Percentiles rank a stretch among this genome's conserved stretches.
Conservation (phyloP, 2,888 invertebrate species). For the Sipunculus nudus region DNA sequence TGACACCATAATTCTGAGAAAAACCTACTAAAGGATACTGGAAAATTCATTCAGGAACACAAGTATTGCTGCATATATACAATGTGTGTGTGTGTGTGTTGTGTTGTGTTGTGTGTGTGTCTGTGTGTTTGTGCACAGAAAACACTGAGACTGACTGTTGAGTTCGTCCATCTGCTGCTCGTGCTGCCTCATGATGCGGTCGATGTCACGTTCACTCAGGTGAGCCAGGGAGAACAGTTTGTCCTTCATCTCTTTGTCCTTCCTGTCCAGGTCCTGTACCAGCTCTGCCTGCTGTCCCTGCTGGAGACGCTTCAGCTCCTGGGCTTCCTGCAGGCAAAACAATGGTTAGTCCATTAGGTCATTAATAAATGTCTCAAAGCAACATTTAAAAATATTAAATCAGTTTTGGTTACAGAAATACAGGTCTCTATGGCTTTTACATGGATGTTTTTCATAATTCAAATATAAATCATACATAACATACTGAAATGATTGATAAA, state of each 20-base stretch:
- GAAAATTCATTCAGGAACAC: no score
- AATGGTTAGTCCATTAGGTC: no score
- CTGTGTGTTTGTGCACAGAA: background rate
- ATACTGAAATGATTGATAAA: no score
- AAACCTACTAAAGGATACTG: no score
- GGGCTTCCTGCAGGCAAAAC: no score
- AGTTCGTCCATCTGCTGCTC: conserved; percentile 24
- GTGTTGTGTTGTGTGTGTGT: background rate
- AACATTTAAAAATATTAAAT: background rate
- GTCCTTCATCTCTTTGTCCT: conserved; percentile 40
- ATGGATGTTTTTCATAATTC: no score
- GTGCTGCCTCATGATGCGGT: conserved; percentile 42
- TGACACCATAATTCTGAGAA: no score
- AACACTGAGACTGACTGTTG: conserved; percentile 19
- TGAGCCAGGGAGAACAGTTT: conserved; percentile 38
- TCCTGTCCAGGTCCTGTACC: conserved; percentile 30
- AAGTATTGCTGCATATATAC: no score
- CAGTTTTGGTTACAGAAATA: no score
- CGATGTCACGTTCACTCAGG: conserved; percentile 43
- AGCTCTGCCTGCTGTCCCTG: conserved; percentile 33
- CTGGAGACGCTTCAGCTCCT: conserved; percentile 41
- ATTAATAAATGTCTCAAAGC: no score
- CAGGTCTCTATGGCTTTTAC: no score
- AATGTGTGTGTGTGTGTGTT: background rate
- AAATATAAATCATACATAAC: no score